Evolutionary conservation across 2,113 vertebrate species (phyloP).

Genomic region (Salminus brasiliensis): DNA sequence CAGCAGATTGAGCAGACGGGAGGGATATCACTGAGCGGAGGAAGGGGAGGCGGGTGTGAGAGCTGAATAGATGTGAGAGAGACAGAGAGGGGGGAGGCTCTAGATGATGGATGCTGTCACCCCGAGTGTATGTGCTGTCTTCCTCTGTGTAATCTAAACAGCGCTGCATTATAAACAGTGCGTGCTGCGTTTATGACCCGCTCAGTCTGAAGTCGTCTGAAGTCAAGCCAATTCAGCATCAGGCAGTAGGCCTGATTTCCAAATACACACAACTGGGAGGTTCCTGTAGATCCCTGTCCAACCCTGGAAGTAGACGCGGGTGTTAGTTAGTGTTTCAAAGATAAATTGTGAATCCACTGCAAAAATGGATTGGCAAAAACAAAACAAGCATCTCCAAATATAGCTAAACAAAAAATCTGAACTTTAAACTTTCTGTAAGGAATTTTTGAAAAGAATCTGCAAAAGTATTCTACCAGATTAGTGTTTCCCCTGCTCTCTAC

Average conservation of each 20-base stretch:
- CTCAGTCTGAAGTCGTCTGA: conserved; percentile 26
- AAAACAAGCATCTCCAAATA: no score
- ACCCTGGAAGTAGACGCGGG: no score
- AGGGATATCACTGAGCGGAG: background rate
- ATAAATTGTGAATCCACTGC: no score
- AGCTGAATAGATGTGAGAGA: conserved; percentile 35
- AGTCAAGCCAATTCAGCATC: conserved; percentile 23
- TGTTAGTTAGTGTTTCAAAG: no score
- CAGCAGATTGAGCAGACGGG: conserved; percentile 1
- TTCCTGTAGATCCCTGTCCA: background rate
- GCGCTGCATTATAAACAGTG: conserved; percentile 56
- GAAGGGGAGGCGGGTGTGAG: background rate
- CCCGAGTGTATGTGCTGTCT: conserved; percentile 51
- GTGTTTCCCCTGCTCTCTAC: background rate
- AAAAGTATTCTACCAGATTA: no score
- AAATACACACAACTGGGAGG: background rate
- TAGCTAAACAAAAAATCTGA: no score
- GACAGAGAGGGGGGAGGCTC: conserved; percentile 23
- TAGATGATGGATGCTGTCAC: conserved; percentile 55
- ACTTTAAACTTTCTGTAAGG: no score
- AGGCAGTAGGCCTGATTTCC: background rate
- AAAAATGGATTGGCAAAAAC: no score
- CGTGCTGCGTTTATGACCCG: conserved; percentile 28
- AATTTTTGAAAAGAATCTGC: no score
- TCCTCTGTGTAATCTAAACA: conserved; percentile 41